Base-by-base conservation (phyloP, 2,113 vertebrate genomes). In the Gila orcuttii region DNA sequence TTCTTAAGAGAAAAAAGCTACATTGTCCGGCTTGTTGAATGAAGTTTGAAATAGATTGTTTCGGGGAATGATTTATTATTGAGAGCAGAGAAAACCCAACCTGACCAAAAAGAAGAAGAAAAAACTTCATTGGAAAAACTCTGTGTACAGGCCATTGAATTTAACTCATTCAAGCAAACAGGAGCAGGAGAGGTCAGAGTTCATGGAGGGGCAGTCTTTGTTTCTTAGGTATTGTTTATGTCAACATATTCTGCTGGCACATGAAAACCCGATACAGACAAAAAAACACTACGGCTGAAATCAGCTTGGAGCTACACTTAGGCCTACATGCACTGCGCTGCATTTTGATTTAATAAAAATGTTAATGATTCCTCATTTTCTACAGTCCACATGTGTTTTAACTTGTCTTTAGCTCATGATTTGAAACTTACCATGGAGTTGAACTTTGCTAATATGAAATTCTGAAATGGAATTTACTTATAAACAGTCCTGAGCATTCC, bases 61-160 rank as follows among this genome's bases (percentile, higher is more conserved):
- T 64, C n/a, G 25, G 2, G 66, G 82, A 86, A 75, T 90, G 87
- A 90, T 90, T 90, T 79, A 88, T 86, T 82, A 85, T 57, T 68
- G 79, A 64, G 6, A 45, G 50, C 33, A 50, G 50, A 76, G 59
- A 82, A 84, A 69, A 59, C 36, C 39, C 82, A 78, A 12, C n/a
- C 42, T 64, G n/a, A 66, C 42, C 52, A 33, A 60, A 85, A 75
- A 2, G 6, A 66, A 76, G 23, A 21, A 36, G 31, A 85, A 77
- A 86, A 80, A 57, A 45, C 11, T 28, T 47, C 36, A 57, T 19
- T 31, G 8, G 62, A 62, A 81, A 79, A 84, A 82, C 82, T 50
- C 25, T 73, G 68, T 80, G 77, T 85, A 75, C 57, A 76, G 62
- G 82, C 79, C 79, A 90, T 86, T 87, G 82, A 79, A 64, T 82